Evolutionary conservation across 2,888 invertebrate genomes (phyloP), one percentile per base, ranked within the genome.

Genomic region (Drosophila buzzatii): DNA sequence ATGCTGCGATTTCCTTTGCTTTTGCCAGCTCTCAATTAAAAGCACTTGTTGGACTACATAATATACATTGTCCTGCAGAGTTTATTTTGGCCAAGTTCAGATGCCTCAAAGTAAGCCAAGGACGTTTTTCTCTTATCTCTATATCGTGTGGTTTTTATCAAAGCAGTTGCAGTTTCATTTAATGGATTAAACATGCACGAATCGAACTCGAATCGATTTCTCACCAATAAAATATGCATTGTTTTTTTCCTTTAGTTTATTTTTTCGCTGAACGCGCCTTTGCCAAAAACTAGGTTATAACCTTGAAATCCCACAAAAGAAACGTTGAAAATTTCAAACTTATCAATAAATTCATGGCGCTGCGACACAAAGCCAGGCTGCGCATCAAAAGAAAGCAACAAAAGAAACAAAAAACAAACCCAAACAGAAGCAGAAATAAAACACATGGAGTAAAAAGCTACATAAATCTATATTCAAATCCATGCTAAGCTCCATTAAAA

Each of bases 251-350:
- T 27, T 39, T n/a, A n/a, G 5, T 37, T 55, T 18, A 5, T 61
- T 47, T 49, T 56, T 58, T 47, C 16, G 62, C 64, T 53, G 81
- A 53, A 49, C 67, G 67, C 78, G 33, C 89, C 84, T 76, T 76
- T 76, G 77, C 76, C 77, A 84, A 82, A 90, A 90, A 84, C 82
- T 87, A 69, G 86, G 86, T 90, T 87, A 89, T 85, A 87, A 89
- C 86, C 86, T 87, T 87, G 86, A 87, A 90, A 87, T 63, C 39
- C 52, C 53, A 84, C 86, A 85, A 88, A 82, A 76, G 86, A 82
- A 70, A 73, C 88, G 80, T 58, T 79, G 39, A 74, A 70, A 55
- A 61, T 67, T 88, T 81, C 68, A 74, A 81, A 73, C 68, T 68
- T 76, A 76, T 82, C 87, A 69, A 84, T 89, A 89, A 89, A 85